Evolutionary conservation across 1,140 invertebrate genomes (phyloP).

Genomic region (Leptonema lineaticorne): DNA sequence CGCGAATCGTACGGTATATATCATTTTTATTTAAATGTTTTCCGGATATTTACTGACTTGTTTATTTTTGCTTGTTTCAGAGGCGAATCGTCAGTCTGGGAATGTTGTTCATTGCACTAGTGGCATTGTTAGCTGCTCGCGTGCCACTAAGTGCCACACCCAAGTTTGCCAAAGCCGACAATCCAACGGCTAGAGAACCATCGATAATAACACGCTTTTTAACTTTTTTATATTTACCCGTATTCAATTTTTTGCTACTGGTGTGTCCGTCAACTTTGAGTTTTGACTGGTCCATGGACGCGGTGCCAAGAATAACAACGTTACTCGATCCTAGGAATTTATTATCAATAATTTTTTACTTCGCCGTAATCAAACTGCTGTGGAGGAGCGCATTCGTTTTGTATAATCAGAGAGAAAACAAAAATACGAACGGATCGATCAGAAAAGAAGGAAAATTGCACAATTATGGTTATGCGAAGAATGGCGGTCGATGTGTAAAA

Average conservation of each 20-base stretch:
- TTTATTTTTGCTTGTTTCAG: conserved; percentile 57
- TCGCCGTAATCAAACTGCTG: conserved; percentile 54
- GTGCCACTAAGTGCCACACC: conserved; percentile 68
- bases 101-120: conserved; percentile 59
- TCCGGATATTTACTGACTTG: not conserved
- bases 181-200: conserved; percentile 79
- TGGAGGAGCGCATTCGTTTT: conserved; percentile 44
- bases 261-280: conserved; percentile 80
- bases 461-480: conserved; percentile 32
- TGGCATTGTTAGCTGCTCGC: conserved; percentile 62
- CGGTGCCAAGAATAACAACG: conserved; percentile 76
- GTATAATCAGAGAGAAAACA: conserved; percentile 33
- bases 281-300: conserved; percentile 96
- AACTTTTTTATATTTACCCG: conserved; percentile 86
- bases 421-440: conserved; percentile 12
- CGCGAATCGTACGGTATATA: conserved; percentile 22
- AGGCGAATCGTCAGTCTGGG: conserved; percentile 66
- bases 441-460: conserved; percentile 39
- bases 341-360: conserved; percentile 71
- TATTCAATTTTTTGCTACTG: conserved; percentile 81
- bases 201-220: conserved; percentile 70
- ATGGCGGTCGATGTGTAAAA: conserved; percentile 34
- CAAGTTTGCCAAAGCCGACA: conserved; percentile 85
- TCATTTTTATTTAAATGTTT: not conserved
- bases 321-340: conserved; percentile 76